Conservation (phyloP, 1,140 invertebrate genomes). For the Teleopsis dalmanni region DNA sequence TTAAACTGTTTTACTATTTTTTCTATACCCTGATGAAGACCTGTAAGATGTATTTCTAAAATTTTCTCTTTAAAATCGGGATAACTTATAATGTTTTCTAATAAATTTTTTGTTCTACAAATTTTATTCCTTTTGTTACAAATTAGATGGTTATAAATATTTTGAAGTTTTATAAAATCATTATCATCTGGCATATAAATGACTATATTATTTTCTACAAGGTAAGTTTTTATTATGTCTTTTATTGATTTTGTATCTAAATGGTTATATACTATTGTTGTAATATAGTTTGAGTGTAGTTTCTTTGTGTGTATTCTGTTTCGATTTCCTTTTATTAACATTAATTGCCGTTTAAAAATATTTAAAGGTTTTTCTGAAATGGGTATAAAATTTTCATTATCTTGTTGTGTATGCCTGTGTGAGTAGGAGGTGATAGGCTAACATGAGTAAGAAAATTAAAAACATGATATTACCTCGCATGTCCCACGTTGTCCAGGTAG, state of each 20-base stretch:
- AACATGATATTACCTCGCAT: too few species aligned
- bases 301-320: not conserved
- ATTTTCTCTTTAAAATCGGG: slow-evolving; percentile 3
- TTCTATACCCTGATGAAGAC: slow-evolving; percentile 8
- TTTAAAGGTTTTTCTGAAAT: not conserved
- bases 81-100: not conserved
- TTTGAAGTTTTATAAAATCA: not conserved
- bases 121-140: not conserved
- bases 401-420: too few species aligned
- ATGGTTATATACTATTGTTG: not conserved
- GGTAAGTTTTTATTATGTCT: not conserved
- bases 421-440: too few species aligned
- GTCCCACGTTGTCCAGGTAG: too few species aligned
- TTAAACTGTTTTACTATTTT: slow-evolving; percentile 2
- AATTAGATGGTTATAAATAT: not conserved
- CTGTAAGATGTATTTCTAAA: slow-evolving; percentile 2
- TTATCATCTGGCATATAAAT: not conserved
- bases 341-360: not conserved
- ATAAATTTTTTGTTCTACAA: not conserved
- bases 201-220: too few species aligned
- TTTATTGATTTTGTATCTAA: not conserved
- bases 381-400: not conserved
- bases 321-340: not conserved
- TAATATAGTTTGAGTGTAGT: not conserved
- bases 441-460: too few species aligned